Conservation (phyloP, 2,797 vertebrate species). For the Ateles fusciceps region DNA sequence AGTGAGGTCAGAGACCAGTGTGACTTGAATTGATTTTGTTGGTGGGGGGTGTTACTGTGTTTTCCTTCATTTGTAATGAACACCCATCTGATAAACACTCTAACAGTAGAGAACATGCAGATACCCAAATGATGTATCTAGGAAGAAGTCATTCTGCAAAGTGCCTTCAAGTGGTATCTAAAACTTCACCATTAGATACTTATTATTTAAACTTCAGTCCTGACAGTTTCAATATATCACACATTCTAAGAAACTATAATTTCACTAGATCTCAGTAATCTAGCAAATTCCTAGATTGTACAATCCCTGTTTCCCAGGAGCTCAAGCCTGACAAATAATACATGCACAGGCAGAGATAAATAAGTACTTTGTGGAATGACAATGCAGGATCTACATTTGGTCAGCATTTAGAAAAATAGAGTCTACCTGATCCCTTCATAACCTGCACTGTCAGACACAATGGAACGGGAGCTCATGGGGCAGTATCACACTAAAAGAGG, state of each 20-base stretch:
- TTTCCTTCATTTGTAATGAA: neutral
- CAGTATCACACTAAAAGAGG: accelerated
- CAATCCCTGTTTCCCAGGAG: neutral
- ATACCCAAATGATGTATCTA: neutral
- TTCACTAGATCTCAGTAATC: neutral
- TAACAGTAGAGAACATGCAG: neutral
- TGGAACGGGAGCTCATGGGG: neutral
- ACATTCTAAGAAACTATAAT: neutral
- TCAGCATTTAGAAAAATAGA: neutral
- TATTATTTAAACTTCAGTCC: no score
- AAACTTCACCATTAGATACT: neutral
- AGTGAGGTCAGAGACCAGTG: neutral
- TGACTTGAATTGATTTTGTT: neutral
- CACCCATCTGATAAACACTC: neutral
- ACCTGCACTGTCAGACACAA: neutral
- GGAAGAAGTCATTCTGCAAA: neutral
- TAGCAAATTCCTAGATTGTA: neutral
- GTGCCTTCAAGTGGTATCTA: neutral
- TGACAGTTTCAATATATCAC: neutral
- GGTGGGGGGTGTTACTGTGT: accelerated
- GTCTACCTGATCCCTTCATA: accelerated
- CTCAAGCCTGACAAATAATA: neutral
- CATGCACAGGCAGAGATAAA: neutral
- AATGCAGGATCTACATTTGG: neutral
- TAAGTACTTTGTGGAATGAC: no score